phyloP scores from a whole-genome alignment of 2,888 invertebrate species.

The Andrena hattorfiana region DNA sequence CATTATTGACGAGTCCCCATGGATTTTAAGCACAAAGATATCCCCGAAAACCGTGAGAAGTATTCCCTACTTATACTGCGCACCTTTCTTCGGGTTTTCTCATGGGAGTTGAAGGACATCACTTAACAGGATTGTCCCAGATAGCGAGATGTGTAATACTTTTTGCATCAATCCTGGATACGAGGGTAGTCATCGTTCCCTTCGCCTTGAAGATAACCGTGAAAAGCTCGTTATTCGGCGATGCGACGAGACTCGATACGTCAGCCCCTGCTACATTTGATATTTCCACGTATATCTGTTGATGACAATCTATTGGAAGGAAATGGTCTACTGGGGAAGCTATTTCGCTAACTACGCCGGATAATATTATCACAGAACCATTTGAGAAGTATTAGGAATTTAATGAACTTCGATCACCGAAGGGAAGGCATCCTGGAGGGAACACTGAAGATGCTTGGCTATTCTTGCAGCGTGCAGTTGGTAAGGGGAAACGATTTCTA shows the following conservation, averaged over 20 bases:
- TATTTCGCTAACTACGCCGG: slow-evolving; percentile 43
- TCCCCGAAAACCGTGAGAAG: no score
- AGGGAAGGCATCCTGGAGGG: background rate
- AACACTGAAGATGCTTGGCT: background rate
- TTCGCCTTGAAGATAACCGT: background rate
- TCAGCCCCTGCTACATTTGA: slow-evolving; percentile 35
- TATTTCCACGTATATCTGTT: slow-evolving; percentile 30
- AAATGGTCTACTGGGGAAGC: slow-evolving; percentile 46
- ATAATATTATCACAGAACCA: slow-evolving; percentile 40
- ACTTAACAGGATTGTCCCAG: no score
- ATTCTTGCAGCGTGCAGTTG: background rate
- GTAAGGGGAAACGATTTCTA: background rate
- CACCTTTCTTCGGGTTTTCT: background rate
- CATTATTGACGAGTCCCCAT: no score
- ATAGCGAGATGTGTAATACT: background rate
- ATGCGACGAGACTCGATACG: slow-evolving; percentile 10
- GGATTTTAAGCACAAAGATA: no score
- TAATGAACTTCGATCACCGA: slow-evolving; percentile 21
- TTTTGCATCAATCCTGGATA: background rate
- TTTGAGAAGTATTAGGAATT: slow-evolving; percentile 32
- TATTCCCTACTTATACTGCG: no score
- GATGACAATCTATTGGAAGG: slow-evolving; percentile 57
- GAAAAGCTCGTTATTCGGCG: slow-evolving; percentile 15
- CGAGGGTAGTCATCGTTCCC: no score
- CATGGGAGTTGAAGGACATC: background rate